These are phyloP conservation scores for Trachelus stipa DNA, from an alignment of 2,888 invertebrate genomes.

Conservation along the genomic window DNA sequence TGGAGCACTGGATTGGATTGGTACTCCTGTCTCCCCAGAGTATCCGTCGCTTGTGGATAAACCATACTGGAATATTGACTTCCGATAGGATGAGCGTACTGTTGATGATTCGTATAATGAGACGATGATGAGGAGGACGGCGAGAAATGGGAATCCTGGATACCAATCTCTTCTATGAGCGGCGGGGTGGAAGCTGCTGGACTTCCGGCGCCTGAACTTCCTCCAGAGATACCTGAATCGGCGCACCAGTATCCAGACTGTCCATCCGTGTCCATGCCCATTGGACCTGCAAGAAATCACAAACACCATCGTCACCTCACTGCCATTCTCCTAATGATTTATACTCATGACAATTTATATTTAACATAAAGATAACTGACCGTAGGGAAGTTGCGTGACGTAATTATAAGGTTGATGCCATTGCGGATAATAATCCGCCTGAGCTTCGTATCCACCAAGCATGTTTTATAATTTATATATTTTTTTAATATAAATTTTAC, in stretches of 20 bases:
- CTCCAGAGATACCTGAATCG: slow-evolving; percentile 62
- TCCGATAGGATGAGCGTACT: slow-evolving; percentile 30
- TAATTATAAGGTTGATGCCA: slow-evolving; percentile 65
- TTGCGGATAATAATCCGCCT: slow-evolving; percentile 63
- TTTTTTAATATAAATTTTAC: background rate
- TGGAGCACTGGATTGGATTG: slow-evolving; percentile 3
- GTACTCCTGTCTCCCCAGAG: slow-evolving; percentile 15
- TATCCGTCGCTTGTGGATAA: slow-evolving; percentile 17
- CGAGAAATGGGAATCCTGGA: slow-evolving; percentile 53
- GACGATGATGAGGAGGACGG: slow-evolving; percentile 34
- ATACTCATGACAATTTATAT: background rate
- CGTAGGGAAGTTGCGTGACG: slow-evolving; percentile 61
- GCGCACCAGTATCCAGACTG: slow-evolving; percentile 62
- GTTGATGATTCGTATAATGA: slow-evolving; percentile 29
- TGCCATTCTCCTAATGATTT: background rate
- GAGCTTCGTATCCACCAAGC: slow-evolving; percentile 62
- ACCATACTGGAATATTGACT: background rate
- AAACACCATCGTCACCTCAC: background rate
- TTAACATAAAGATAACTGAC: slow-evolving; percentile 40
- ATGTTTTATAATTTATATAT: slow-evolving; percentile 28
- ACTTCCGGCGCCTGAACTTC: slow-evolving; percentile 62
- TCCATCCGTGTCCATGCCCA: slow-evolving; percentile 53
- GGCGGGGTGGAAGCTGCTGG: slow-evolving; percentile 61
- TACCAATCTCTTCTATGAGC: slow-evolving; percentile 59
- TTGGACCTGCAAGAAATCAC: slow-evolving; percentile 33